Base-by-base conservation (phyloP, 2,888 invertebrate species). In the Ectemnius cavifrons region DNA sequence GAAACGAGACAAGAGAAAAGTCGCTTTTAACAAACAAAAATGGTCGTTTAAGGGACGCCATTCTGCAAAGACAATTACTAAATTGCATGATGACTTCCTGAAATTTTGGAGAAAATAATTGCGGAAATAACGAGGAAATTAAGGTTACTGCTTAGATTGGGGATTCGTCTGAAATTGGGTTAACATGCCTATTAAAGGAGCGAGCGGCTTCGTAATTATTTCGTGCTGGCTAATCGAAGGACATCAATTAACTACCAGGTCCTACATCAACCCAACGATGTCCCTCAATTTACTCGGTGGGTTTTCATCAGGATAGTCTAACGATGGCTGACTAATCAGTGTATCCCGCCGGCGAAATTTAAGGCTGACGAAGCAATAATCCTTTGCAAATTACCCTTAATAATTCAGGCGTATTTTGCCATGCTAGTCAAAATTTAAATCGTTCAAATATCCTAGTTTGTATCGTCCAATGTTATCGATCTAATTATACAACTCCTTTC, bases 341-440 rank as follows among this genome's bases (percentile, higher is more conserved):
- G 37, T 52, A 52, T 52, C 52, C 13, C 52, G 16, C 5, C 16
- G 11, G 47, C 4, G 47, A 47, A 47, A 52, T 52, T 1, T 52
- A 52, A 52, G n/a, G 16, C n/a, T 5, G 47, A 11, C 47, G 16
- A 52, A 5, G 13, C n/a, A 52, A 52, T 37, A 37, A 37, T 37
- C 37, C 37, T 6, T 37, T 2, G 37, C 37, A 11, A 37, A 37
- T 11, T 11, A 8, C 1, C 8, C 8, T 8, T 1, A 11, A 37
- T 37, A 37, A 37, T 37, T 14, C 16, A 11, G 1, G 14, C 14
- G 14, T 11, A 52, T 37, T 11, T 52, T 52, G 52, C 1, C 16
- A 14, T 14, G 52, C 52, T n/a, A 16, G n/a, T 52, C 1, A 52
- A 52, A 52, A 52, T 52, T 52, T 52, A 52, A 52, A 52, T 52